phyloP scores from a whole-genome alignment of 2,888 invertebrate genomes.

The Drosophila melanocephala region DNA sequence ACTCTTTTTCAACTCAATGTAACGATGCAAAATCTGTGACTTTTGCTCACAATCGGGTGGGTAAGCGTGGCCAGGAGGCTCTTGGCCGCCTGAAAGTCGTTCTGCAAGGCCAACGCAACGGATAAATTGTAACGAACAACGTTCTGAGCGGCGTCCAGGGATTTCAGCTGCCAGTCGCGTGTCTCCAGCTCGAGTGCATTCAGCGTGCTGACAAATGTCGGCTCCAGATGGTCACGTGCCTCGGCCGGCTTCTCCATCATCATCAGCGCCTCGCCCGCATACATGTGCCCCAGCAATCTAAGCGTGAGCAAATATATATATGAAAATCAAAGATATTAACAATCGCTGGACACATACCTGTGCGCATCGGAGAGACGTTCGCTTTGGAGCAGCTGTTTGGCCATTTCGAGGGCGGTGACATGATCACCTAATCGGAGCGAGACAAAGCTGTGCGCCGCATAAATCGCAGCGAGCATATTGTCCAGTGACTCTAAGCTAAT shows the following conservation, averaged over 20 bases:
- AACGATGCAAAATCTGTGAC: conserved; percentile 86
- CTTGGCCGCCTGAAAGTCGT: conserved; percentile 89
- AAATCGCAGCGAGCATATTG: conserved; percentile 88
- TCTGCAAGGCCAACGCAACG: conserved; percentile 90
- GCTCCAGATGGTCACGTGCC: conserved; percentile 93
- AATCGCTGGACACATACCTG: conserved; percentile 85
- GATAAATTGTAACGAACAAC: conserved; percentile 92
- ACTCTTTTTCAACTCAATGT: conserved; percentile 85
- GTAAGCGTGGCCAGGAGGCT: conserved; percentile 77
- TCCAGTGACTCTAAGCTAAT: conserved; percentile 88
- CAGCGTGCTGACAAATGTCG: conserved; percentile 89
- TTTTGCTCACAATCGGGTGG: conserved; percentile 83
- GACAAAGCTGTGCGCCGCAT: conserved; percentile 94
- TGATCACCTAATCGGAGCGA: conserved; percentile 94
- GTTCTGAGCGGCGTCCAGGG: conserved; percentile 89
- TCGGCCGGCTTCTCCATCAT: conserved; percentile 93
- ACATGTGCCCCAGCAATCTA: conserved; percentile 93
- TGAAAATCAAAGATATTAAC: neutral
- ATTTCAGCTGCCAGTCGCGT: conserved; percentile 87
- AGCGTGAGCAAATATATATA: neutral
- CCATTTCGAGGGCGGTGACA: conserved; percentile 91
- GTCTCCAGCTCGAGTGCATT: conserved; percentile 86
- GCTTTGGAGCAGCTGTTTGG: conserved; percentile 90
- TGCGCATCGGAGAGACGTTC: conserved; percentile 90
- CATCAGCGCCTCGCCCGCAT: conserved; percentile 95